Evolutionary conservation across 2,888 invertebrate species (phyloP).

Genomic region (Agelastica alni): DNA sequence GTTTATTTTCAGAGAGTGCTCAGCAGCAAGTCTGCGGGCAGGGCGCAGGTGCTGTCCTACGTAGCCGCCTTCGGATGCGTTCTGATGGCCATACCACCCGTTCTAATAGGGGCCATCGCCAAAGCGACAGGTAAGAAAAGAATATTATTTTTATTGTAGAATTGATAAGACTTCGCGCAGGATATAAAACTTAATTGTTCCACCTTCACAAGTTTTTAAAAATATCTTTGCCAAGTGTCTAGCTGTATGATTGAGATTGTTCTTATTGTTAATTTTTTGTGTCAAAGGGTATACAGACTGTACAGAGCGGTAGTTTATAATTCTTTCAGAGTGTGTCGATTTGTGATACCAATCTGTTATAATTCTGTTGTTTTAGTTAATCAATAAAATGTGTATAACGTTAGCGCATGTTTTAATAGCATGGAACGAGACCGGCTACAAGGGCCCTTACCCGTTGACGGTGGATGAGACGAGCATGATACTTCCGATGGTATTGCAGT

Average conservation of each 20-base stretch:
- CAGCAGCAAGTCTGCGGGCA: conserved; percentile 91
- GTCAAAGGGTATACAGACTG: too few relatives aligned
- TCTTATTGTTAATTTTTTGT: too few relatives aligned
- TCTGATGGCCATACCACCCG: conserved; percentile 96
- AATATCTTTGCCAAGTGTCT: too few relatives aligned
- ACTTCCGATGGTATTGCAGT: conserved; percentile 94
- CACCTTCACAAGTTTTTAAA: too few relatives aligned
- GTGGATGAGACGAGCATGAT: conserved; percentile 89
- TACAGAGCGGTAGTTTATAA: too few relatives aligned
- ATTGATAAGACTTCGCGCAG: too few relatives aligned
- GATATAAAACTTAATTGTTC: too few relatives aligned
- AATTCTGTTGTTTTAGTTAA: too few relatives aligned
- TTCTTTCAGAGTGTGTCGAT: too few relatives aligned
- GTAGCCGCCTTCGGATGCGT: conserved; percentile 96
- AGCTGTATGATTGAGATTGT: too few relatives aligned
- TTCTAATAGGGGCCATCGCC: conserved; percentile 96
- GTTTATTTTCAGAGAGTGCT: conserved; percentile 98
- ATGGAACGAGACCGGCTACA: conserved; percentile 93
- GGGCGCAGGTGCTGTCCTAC: conserved; percentile 93
- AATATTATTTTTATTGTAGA: too few relatives aligned
- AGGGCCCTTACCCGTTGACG: conserved; percentile 74
- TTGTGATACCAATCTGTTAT: too few relatives aligned
- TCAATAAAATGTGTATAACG: not conserved
- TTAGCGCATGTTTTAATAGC: conserved; percentile 61
- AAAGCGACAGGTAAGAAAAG: conserved; percentile 79